Conservation (phyloP, 2,113 vertebrate species). For the Prunella himalayana region DNA sequence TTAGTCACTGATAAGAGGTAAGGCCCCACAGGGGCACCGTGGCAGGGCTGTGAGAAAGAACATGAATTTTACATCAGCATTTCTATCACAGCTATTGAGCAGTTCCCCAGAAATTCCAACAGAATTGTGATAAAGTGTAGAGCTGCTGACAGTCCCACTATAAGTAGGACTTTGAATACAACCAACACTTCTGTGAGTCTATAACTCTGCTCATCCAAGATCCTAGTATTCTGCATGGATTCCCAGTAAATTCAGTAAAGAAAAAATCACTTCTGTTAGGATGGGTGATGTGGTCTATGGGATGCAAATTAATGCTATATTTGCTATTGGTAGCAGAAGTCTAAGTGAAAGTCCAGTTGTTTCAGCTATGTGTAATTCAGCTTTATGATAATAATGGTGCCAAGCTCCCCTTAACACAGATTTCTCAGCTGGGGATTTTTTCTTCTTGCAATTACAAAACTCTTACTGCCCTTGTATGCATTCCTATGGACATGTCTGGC, state of each 20-base stretch:
- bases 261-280: fast-evolving
- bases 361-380: neutral
- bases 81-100: neutral
- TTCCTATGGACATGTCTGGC: neutral
- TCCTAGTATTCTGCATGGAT: neutral
- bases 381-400: neutral
- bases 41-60: neutral
- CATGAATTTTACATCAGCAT: neutral
- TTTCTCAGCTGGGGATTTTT: neutral
- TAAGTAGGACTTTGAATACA: neutral
- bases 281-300: neutral
- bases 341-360: neutral
- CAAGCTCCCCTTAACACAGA: neutral
- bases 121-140: neutral
- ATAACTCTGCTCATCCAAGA: neutral
- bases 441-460: neutral
- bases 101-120: neutral
- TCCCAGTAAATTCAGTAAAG: neutral
- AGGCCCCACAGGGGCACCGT: fast-evolving
- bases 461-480: neutral
- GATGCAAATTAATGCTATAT: neutral
- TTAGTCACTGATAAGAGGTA: neutral
- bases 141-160: neutral
- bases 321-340: neutral
- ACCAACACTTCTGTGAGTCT: neutral